Evolutionary conservation across 2,888 invertebrate genomes (phyloP).

Genomic region (Isoperla grammatica): DNA sequence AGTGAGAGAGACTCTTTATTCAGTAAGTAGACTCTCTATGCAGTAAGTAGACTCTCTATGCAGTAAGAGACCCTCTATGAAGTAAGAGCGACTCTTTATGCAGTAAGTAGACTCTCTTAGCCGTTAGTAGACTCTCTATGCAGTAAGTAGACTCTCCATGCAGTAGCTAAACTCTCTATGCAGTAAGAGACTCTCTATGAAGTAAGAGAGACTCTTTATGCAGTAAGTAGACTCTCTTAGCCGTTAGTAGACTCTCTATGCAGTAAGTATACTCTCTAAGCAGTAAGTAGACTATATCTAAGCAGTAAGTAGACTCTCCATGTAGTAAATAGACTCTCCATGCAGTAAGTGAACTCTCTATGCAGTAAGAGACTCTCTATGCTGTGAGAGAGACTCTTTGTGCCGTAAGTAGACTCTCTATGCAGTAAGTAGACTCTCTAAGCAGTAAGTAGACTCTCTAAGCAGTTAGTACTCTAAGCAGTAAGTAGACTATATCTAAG

Average conservation of each 20-base stretch:
- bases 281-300: constrained; percentile 14
- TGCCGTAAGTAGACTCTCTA: constrained; percentile 44
- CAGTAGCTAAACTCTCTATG: constrained; percentile 10
- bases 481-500: constrained; percentile 43
- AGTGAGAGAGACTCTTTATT: constrained; percentile 20
- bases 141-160: neutral
- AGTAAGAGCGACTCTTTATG: constrained; percentile 20
- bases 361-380: constrained; percentile 17
- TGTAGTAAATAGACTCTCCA: constrained; percentile 43
- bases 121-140: constrained; percentile 41
- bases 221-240: constrained; percentile 42
- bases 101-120: constrained; percentile 38
- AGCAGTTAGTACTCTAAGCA: constrained; percentile 34
- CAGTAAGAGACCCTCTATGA: constrained; percentile 13
- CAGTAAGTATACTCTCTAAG: constrained; percentile 8
- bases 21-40: too few relatives aligned
- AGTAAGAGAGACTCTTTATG: constrained; percentile 20
- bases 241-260: neutral
- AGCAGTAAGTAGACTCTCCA: constrained; percentile 44
- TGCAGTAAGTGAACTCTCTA: constrained; percentile 8
- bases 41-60: too few relatives aligned
- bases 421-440: constrained; percentile 36
- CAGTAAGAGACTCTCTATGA: constrained; percentile 14
- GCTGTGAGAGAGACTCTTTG: neutral
- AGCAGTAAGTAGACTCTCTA: constrained; percentile 7